Base-by-base conservation (phyloP, 1,140 invertebrate species). In the Hyposmocoma kahamanoa region DNA sequence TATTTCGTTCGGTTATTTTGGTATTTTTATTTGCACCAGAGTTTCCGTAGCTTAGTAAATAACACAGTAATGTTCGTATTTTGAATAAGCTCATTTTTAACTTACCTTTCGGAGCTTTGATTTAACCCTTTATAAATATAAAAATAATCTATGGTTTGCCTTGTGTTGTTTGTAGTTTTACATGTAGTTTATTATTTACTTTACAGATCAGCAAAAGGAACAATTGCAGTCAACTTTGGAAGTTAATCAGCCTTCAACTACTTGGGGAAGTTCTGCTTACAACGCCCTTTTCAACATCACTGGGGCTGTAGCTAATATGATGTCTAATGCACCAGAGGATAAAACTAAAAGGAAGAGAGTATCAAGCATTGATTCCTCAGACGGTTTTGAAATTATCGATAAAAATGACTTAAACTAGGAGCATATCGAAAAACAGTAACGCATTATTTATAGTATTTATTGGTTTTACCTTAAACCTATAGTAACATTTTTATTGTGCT, bases 331-430 rank as follows among this genome's bases (percentile, higher is more conserved):
- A 38, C n/a, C n/a, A n/a, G 46, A 58, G 39, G 62, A 66, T 38
- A 52, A 56, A 9, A 71, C 59, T 24, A 79, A 67, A 65, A 72
- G 72, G 45, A 72, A 71, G 51, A 50, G 73, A 47, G 38, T 81
- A 21, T 68, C 68, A 24, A 83, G 82, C 67, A 56, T 63, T 46
- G 79, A 80, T 53, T 83, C 75, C 44, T 79, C 82, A 42, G 82
- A 85, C 72, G 79, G 82, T 21, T 85, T 85, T 72, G 82, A 83
- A 74, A 83, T 85, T 50, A 71, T 85, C 54, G 79, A 85, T 59
- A 74, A 81, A 72, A 72, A 68, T 65, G 81, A 84, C 52, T 41
- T 77, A 44, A 63, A 34, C 10, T 41, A 41, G 19, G 20, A 20
- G 19, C 48, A 30, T 53, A 53, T 47, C 39, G 42, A 5, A 15